Evolutionary conservation across 1,140 invertebrate species (phyloP).

Genomic region (Drosophila ogumai): DNA sequence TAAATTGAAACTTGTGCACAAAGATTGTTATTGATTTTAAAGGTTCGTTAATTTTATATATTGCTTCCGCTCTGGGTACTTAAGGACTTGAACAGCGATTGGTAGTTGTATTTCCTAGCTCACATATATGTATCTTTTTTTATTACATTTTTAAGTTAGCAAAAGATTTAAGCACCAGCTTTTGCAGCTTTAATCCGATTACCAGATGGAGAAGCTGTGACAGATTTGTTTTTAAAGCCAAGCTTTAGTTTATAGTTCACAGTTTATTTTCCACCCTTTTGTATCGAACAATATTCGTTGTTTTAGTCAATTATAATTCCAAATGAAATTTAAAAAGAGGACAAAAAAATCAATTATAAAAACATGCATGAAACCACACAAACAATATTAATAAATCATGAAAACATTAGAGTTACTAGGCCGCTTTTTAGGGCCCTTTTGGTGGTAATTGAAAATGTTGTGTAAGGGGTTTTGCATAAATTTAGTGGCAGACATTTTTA

Average conservation of each 20-base stretch:
- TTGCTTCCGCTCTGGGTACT: background rate
- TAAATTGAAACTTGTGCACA: background rate
- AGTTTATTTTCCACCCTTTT: background rate
- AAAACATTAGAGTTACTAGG: slow-evolving; percentile 7
- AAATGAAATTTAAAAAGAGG: background rate
- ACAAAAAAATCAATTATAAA: slow-evolving; percentile 15
- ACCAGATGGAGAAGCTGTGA: background rate
- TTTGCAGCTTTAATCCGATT: slow-evolving; percentile 6
- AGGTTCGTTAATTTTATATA: background rate
- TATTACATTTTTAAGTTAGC: background rate
- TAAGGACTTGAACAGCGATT: background rate
- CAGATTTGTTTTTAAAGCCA: background rate
- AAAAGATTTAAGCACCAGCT: background rate
- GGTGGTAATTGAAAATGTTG: slow-evolving; percentile 4
- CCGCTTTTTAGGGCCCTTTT: slow-evolving; percentile 1
- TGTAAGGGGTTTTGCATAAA: slow-evolving; percentile 7
- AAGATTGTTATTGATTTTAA: background rate
- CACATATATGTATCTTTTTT: background rate
- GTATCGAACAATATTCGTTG: background rate
- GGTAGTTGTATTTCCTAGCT: background rate
- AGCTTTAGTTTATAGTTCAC: background rate
- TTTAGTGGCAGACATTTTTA: slow-evolving; percentile 3
- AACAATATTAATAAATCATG: slow-evolving; percentile 18
- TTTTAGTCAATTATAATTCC: slow-evolving; percentile 8
- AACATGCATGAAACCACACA: slow-evolving; percentile 16